Evolutionary conservation across 2,113 vertebrate species (phyloP), one percentile per base, ranked within the genome.

Genomic region (Psophia crepitans): DNA sequence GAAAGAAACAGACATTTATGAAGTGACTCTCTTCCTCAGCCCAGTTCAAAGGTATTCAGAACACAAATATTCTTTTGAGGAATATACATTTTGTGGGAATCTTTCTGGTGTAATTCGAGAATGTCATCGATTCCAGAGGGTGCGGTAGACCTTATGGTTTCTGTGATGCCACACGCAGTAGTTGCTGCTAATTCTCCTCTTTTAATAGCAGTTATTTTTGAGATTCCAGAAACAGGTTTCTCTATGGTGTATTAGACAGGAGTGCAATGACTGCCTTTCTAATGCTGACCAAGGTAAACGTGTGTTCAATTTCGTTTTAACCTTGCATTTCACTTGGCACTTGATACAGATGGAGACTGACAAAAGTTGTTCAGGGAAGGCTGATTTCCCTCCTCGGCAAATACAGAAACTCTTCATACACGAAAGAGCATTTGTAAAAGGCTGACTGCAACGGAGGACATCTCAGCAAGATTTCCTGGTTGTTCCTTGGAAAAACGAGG

Each of bases 351-450:
- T 94, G 61, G 74, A 84, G 63, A 56, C 76, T 79, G 86, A 82
- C 84, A 87, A 69, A 94, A 93, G 57, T 80, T 87, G 66, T 92
- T 90, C 70, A 54, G 85, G 93, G 91, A 92, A 90, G 65, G 70
- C 49, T 23, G 46, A 94, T 92, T 93, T 70, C 44, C 37, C 44
- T 96, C 69, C 51, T 88, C 2, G 0, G 80, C 73, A 96, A 91
- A 91, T 58, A 30, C 35, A 85, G 65, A 89, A 95, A 87, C 46
- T 61, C 30, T 95, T 90, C 79, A 86, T 93, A 61, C 68, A 32
- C 1, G 11, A 43, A 81, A 73, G 54, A 89, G 66, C 83, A 76
- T 65, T 63, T 49, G 61, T 73, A 53, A 84, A 89, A 87, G 71
- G 30, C 69, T 92, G 83, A 76, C 33, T 73, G 39, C 43, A 51